Conservation (phyloP, 2,888 invertebrate genomes). For the Hyposoter dolosus region DNA sequence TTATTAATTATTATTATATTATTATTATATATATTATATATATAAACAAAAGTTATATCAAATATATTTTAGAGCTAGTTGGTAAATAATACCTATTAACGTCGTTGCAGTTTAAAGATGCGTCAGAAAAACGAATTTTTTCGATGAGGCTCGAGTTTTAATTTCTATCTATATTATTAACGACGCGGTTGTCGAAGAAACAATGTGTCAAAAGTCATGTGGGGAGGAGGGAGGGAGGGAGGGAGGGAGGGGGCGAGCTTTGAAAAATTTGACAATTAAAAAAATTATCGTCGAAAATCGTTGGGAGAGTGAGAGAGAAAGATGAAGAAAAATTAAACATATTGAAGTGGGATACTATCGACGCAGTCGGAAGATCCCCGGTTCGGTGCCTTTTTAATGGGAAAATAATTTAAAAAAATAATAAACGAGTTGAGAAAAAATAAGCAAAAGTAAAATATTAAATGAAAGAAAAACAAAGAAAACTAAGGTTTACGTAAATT, state of each 20-base stretch:
- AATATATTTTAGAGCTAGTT: constrained; percentile 85
- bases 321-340: constrained; percentile 75
- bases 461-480: constrained; percentile 50
- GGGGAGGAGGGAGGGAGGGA: constrained; percentile 20
- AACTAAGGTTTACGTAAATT: constrained; percentile 69
- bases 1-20: constrained; percentile 70
- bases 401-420: constrained; percentile 69
- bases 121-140: constrained; percentile 83
- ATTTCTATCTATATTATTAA: constrained; percentile 76
- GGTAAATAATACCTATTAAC: constrained; percentile 83
- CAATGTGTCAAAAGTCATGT: constrained; percentile 41
- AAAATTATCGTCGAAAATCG: constrained; percentile 5
- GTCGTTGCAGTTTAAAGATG: constrained; percentile 83
- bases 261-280: constrained; percentile 28
- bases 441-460: constrained; percentile 70
- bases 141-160: constrained; percentile 77
- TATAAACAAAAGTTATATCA: constrained; percentile 84
- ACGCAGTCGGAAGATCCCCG: constrained; percentile 78
- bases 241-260: background rate
- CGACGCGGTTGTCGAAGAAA: constrained; percentile 73
- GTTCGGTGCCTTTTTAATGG: constrained; percentile 84
- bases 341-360: constrained; percentile 80
- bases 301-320: constrained; percentile 26
- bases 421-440: constrained; percentile 61
- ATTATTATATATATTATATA: constrained; percentile 75